These are phyloP conservation scores for Zonitis immaculata DNA, from an alignment of 2,888 invertebrate genomes.

Conservation along the genomic window DNA sequence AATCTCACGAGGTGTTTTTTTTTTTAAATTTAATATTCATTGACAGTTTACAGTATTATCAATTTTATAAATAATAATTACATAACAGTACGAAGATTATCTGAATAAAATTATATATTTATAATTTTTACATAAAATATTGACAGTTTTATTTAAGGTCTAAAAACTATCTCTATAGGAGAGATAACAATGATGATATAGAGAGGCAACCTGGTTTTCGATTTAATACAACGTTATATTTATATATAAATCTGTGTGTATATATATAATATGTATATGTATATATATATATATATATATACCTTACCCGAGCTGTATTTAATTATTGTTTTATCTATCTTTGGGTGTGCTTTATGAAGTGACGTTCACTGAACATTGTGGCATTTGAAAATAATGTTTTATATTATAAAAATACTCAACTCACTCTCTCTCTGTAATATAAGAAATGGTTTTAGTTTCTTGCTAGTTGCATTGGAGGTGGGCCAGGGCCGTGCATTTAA, in stretches of 20 bases:
- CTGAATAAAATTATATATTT: too few species aligned
- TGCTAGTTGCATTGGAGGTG: constrained; percentile 15
- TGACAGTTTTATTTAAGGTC: neutral
- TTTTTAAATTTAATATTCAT: too few species aligned
- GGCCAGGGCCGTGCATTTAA: constrained; percentile 38
- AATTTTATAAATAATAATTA: too few species aligned
- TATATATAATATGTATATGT: too few species aligned
- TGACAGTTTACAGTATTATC: too few species aligned
- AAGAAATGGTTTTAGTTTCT: neutral
- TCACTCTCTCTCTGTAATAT: neutral
- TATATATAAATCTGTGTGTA: too few species aligned
- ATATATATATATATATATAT: neutral
- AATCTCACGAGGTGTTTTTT: constrained; percentile 25
- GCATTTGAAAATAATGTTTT: constrained; percentile 31
- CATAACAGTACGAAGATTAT: too few species aligned
- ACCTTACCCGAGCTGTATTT: neutral
- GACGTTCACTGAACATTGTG: constrained; percentile 19
- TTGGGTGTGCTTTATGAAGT: constrained; percentile 2
- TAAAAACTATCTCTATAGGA: neutral
- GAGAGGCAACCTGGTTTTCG: neutral
- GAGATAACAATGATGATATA: neutral
- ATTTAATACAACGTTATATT: too few species aligned
- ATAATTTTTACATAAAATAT: too few species aligned
- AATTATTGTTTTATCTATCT: constrained; percentile 1
- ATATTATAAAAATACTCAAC: neutral